Conservation (phyloP, 2,888 invertebrate species). For the Drosophila macrospina region DNA sequence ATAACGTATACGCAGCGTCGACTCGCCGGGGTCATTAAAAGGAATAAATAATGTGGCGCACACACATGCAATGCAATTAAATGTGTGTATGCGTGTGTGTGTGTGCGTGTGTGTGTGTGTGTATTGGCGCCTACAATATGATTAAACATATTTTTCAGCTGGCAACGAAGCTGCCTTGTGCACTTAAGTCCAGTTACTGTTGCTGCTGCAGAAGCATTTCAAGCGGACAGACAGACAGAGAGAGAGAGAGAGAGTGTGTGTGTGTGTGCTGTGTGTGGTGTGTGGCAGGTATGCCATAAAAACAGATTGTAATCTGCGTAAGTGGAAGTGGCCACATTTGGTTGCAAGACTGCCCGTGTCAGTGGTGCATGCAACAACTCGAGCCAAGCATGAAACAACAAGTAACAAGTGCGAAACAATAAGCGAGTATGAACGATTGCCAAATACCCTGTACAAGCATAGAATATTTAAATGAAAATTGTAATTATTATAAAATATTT, state of each 20-base stretch:
- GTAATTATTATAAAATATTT: too few species aligned
- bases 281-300: conserved; percentile 62
- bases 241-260: background rate
- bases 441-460: conserved; percentile 13
- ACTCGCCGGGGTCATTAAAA: conserved; percentile 42
- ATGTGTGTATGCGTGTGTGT: too few species aligned
- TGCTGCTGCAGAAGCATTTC: conserved; percentile 9
- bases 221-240: background rate
- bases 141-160: conserved; percentile 62
- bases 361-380: conserved; percentile 24
- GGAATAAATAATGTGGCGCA: conserved; percentile 47
- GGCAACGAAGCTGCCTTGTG: conserved; percentile 20
- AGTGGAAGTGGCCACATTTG: conserved; percentile 77
- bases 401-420: background rate
- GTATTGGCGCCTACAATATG: conserved; percentile 41
- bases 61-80: conserved; percentile 1
- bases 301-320: conserved; percentile 78
- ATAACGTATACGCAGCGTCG: conserved; percentile 37
- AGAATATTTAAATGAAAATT: too few species aligned
- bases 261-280: conserved; percentile 12
- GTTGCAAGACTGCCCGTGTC: conserved; percentile 52
- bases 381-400: conserved; percentile 22
- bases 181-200: conserved; percentile 41
- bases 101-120: conserved; percentile 1
- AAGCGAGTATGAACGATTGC: background rate